Base-by-base conservation (phyloP, 53 echinoderm and acorn worm species). In the Henricia sp. region DNA sequence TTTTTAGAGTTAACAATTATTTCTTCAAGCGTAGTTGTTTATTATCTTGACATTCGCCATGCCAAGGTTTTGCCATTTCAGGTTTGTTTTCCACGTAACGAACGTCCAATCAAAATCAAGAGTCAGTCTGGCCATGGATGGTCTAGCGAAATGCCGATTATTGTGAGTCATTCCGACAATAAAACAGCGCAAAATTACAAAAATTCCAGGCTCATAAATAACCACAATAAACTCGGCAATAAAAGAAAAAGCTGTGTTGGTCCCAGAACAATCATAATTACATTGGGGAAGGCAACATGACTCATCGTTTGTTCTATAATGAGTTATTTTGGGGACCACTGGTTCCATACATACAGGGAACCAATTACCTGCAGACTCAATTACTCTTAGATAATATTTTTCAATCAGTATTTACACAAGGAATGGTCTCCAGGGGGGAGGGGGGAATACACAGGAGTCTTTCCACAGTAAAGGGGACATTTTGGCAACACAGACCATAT, bases 111-210 rank as follows among this genome's bases (percentile, higher is more conserved):
- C n/a, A n/a, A n/a, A n/a, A n/a, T n/a, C n/a, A n/a, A n/a, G n/a
- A n/a, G n/a, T n/a, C n/a, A n/a, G n/a, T n/a, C n/a, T n/a, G n/a
- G n/a, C n/a, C n/a, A n/a, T n/a, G n/a, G n/a, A n/a, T n/a, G n/a
- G n/a, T n/a, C n/a, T n/a, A n/a, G n/a, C n/a, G n/a, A n/a, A n/a
- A n/a, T 32, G n/a, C 30, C 62, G 21, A 14, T 51, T 52, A 51
- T 63, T 80, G 30, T 80, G 80, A 80, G 80, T 80, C 80, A 80
- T 64, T 53, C 77, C 24, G 77, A 77, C 77, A 60, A 43, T 60
- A 77, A 27, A 58, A 58, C 23, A 4, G 1, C 27, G 25, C 38
- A 57, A 64, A 28, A 57, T 58, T 41, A 40, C 77, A 58, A 77
- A n/a, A 44, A 43, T 46, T 20, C 44, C 13, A 37, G 20, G 41